Evolutionary conservation across 2,888 invertebrate species (phyloP).

Genomic region (Margaritifera margaritifera): DNA sequence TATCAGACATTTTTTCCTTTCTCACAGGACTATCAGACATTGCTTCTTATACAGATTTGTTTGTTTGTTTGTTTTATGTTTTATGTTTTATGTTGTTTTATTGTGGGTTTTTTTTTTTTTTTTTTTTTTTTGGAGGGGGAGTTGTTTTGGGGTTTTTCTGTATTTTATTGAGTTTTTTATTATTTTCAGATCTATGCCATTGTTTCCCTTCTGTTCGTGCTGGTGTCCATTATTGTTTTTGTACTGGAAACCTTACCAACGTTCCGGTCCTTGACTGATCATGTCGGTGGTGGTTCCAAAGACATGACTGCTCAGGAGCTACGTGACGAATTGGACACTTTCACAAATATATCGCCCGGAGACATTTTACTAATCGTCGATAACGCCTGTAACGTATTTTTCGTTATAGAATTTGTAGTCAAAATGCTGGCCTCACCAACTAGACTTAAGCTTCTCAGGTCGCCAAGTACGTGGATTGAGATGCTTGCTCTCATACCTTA

Average conservation of each 20-base stretch:
- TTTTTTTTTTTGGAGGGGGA: too few species aligned
- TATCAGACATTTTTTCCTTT: too few species aligned
- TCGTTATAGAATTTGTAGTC: conserved; percentile 46
- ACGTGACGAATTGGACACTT: conserved; percentile 46
- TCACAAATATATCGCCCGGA: conserved; percentile 41
- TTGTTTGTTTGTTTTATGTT: too few species aligned
- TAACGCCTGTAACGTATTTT: conserved; percentile 47
- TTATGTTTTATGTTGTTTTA: too few species aligned
- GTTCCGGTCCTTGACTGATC: conserved; percentile 45
- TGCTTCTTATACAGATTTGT: too few species aligned
- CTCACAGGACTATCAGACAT: too few species aligned
- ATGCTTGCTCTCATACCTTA: conserved; percentile 47
- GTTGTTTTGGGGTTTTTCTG: too few species aligned
- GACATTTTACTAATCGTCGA: conserved; percentile 49
- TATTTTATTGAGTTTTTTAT: too few species aligned
- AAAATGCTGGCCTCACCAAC: conserved; percentile 45
- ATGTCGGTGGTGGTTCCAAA: conserved; percentile 28
- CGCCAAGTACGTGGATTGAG: conserved; percentile 45
- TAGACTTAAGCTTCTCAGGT: conserved; percentile 40
- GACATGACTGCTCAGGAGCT: conserved; percentile 46
- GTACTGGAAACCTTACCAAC: conserved; percentile 52
- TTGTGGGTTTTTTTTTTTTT: too few species aligned
- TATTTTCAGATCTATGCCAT: too few species aligned
- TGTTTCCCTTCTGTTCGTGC: conserved; percentile 21
- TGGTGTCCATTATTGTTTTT: conserved; percentile 49